Base-by-base conservation (phyloP, 2,888 invertebrate species). In the Peribatodes rhomboidaria region DNA sequence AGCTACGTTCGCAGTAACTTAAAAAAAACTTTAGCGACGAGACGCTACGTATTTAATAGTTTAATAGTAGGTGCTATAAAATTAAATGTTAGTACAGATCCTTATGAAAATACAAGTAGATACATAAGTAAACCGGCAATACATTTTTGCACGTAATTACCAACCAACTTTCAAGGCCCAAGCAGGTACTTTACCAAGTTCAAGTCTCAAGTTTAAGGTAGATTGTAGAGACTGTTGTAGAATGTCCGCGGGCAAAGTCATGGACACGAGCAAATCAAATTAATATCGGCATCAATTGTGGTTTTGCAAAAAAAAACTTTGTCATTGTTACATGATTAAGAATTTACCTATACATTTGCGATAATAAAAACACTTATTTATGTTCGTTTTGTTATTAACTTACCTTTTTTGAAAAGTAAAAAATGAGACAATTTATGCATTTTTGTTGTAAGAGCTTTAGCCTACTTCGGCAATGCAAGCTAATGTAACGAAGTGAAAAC, bases 401-500 rank as follows among this genome's bases (percentile, higher is more conserved):
- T 27, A 27, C 27, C 22, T 0, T 20, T 8, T 7, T 47, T 16
- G 11, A 47, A 4, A 13, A 11, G 18, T 9, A 2, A 18, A 1
- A 18, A 18, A 37, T 37, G n/a, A 13, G 13, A n/a, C n/a, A n/a
- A 31, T n/a, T 14, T 31, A 47, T 14, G 9, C n/a, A 35, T 11
- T 31, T n/a, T 49, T n/a, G n/a, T 58, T 16, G 4, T 8, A 37
- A 31, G 18, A 46, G 20, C 35, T 20, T 20, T 39, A 39, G 13
- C 59, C 50, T 63, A 70, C 68, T 65, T 70, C 72, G 74, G 74
- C 58, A 78, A 78, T 81, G 77, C 78, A 70, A 78, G 74, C 71
- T 82, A 86, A 86, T 86, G 77, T 79, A 83, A 78, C 78, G 75
- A 84, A 84, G 83, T 82, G 85, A 84, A 88, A 87, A 82, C 79